Evolutionary conservation across 1,140 invertebrate genomes (phyloP).

Genomic region (Akabosia matsudoensis): DNA sequence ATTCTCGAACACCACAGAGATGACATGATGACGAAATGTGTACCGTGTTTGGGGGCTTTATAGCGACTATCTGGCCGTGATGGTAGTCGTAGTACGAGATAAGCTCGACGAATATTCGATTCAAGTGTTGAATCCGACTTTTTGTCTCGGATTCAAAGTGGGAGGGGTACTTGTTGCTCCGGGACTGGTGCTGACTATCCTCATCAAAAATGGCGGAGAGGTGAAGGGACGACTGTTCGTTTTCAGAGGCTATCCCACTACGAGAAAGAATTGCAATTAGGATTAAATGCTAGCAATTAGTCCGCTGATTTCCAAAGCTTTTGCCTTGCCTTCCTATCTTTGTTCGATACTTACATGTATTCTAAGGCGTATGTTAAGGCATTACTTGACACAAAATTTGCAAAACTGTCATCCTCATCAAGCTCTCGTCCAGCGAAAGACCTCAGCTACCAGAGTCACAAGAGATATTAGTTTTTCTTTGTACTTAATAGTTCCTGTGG

Average conservation of each 20-base stretch:
- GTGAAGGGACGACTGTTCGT: conserved; percentile 44
- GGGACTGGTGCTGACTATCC: conserved; percentile 36
- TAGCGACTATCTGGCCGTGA: conserved; percentile 42
- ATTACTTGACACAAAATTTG: conserved; percentile 40
- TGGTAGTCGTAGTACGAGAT: conserved; percentile 43
- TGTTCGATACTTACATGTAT: conserved; percentile 42
- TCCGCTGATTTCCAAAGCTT: too few relatives aligned
- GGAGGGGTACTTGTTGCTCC: conserved; percentile 33
- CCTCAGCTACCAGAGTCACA: conserved; percentile 28
- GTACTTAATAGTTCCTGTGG: neutral
- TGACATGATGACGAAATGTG: conserved; percentile 43
- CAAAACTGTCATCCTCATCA: conserved; percentile 34
- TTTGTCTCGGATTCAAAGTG: conserved; percentile 45
- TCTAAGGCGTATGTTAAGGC: conserved; percentile 40
- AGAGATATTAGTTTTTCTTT: neutral
- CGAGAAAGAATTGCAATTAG: neutral
- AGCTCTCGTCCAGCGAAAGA: conserved; percentile 40
- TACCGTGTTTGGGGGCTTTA: conserved; percentile 42
- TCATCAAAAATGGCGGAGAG: conserved; percentile 46
- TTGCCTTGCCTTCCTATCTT: too few relatives aligned
- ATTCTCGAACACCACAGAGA: conserved; percentile 36
- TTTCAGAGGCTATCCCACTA: conserved; percentile 40
- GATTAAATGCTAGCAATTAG: neutral
- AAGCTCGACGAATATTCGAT: conserved; percentile 38
- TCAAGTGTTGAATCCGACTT: conserved; percentile 39